These are phyloP conservation scores for Eutrigla gurnardus DNA, from an alignment of 2,797 vertebrate species.

Conservation along the genomic window DNA sequence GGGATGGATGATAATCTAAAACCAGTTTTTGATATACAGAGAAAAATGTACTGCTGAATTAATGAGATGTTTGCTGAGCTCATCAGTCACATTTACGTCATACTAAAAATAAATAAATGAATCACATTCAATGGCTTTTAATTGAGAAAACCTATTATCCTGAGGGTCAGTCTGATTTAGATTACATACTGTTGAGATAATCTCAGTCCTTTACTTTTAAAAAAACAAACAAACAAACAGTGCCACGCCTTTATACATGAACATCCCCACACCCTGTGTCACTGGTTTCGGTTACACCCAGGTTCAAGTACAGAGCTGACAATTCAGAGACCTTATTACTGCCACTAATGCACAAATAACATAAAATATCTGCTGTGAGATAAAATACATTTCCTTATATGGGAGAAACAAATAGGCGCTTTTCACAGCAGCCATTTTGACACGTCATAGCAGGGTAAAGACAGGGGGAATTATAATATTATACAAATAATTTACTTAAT, in stretches of 20 bases:
- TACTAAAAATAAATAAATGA: background rate
- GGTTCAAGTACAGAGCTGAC: background rate
- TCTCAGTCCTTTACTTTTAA: background rate
- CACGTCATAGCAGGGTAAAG: no score
- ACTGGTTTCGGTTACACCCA: slow-evolving; percentile 53
- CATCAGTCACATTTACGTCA: background rate
- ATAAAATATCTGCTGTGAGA: background rate
- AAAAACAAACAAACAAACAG: background rate
- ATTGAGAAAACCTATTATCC: background rate
- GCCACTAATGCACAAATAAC: accelerated
- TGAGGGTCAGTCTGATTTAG: background rate
- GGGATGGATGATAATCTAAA: background rate
- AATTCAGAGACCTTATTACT: background rate
- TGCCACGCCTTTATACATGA: background rate
- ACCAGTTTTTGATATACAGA: background rate
- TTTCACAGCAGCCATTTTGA: no score
- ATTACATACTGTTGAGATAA: background rate
- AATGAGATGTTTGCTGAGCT: background rate
- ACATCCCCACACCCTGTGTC: background rate
- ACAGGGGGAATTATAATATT: no score
- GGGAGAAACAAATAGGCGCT: background rate
- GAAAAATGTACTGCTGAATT: background rate
- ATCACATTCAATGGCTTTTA: background rate
- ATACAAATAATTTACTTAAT: no score
- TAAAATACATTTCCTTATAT: background rate